Percentiles rank a stretch among this genome's conserved stretches.
Evolutionary conservation across 2,113 vertebrate species (phyloP).

Genomic region (Acrocephalus arundinaceus): DNA sequence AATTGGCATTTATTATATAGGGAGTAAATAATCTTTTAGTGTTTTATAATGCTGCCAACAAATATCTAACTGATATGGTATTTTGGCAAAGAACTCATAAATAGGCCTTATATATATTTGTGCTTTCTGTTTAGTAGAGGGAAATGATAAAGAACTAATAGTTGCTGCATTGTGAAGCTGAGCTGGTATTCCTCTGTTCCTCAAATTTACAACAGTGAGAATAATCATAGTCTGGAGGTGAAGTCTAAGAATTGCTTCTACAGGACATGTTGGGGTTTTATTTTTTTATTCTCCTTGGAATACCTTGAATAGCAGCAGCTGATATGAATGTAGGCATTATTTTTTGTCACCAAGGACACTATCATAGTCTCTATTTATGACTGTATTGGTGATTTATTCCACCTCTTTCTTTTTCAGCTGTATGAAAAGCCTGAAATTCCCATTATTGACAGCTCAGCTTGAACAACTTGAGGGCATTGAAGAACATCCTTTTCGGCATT

Average conservation of each 20-base stretch:
- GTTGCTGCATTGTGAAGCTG: not conserved
- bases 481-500: conserved; percentile 78
- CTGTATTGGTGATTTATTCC: not conserved
- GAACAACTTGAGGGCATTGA: conserved; percentile 77
- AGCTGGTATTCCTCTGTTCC: not conserved
- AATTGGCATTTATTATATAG: not conserved
- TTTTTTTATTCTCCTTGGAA: not conserved
- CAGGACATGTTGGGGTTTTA: not conserved
- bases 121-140: not conserved
- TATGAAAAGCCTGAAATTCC: conserved; percentile 87
- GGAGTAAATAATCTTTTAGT: not conserved
- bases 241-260: not conserved
- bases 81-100: not conserved
- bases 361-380: not conserved
- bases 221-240: not conserved
- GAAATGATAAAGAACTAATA: not conserved
- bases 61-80: not conserved
- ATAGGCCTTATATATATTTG: not conserved
- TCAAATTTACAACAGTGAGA: not conserved
- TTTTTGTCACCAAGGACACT: not conserved
- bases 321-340: not conserved
- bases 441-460: conserved; percentile 85
- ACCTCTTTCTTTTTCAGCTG: conserved; percentile 78
- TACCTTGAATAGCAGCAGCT: not conserved
- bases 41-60: not conserved